Conservation (phyloP, 64 coral and sea anemone species). For the Dendrophyllia cribrosa region DNA sequence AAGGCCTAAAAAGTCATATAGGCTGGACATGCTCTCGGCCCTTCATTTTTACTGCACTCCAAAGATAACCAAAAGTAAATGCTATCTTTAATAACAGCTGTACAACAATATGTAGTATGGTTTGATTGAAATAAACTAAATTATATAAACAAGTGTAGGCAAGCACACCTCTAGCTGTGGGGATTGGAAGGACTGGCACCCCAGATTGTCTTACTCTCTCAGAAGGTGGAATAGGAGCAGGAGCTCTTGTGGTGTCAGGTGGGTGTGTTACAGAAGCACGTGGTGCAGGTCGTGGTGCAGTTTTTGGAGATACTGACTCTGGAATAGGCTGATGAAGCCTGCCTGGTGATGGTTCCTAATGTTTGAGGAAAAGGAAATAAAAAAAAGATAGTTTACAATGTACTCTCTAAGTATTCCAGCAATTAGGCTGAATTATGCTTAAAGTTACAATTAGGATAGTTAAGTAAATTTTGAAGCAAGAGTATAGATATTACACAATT, state of each 20-base stretch:
- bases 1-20: too few species aligned
- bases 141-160: not conserved
- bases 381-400: not conserved
- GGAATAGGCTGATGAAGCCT: not conserved
- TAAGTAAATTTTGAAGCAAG: too few species aligned
- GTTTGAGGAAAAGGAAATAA: not conserved
- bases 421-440: too few species aligned
- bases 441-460: too few species aligned
- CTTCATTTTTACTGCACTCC: too few species aligned
- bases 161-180: not conserved
- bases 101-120: too few species aligned
- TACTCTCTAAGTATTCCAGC: too few species aligned
- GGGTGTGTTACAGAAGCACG: not conserved
- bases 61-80: too few species aligned
- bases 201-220: not conserved
- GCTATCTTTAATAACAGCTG: too few species aligned
- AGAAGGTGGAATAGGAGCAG: not conserved
- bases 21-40: too few species aligned
- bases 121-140: too few species aligned
- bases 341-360: not conserved
- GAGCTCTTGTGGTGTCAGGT: not conserved
- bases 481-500: too few species aligned
- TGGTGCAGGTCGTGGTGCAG: not conserved
- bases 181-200: not conserved
- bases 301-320: not conserved